Conservation (phyloP, 2,113 vertebrate species). For the Eptesicus fuscus region DNA sequence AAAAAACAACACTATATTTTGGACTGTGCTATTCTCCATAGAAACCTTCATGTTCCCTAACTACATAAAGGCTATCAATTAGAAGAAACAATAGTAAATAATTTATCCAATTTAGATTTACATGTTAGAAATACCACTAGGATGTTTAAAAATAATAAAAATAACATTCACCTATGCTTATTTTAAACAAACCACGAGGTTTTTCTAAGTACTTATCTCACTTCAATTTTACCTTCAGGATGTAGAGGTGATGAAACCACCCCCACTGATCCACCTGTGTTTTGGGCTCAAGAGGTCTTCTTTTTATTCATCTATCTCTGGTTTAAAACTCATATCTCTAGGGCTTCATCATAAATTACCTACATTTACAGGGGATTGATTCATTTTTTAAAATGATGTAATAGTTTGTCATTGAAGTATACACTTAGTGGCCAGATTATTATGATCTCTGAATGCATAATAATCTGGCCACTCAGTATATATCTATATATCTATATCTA, state of each 20-base stretch:
- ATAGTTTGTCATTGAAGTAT: background rate
- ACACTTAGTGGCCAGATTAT: too few relatives aligned
- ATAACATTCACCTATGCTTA: background rate
- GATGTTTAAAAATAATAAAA: background rate
- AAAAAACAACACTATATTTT: background rate
- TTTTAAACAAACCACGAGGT: background rate
- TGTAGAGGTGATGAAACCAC: background rate
- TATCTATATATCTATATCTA: too few relatives aligned
- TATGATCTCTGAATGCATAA: too few relatives aligned
- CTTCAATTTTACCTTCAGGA: background rate
- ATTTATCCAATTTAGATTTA: constrained; percentile 8
- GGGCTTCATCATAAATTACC: background rate
- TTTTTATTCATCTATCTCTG: background rate
- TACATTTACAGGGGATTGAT: background rate
- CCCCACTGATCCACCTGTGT: background rate
- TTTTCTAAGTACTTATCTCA: background rate
- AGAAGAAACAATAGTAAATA: background rate
- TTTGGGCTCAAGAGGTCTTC: background rate
- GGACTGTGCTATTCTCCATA: background rate
- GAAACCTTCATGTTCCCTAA: background rate
- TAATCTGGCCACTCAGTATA: too few relatives aligned
- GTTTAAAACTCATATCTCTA: background rate
- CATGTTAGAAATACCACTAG: constrained; percentile 12
- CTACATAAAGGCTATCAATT: background rate
- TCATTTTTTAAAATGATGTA: background rate